A percentile compares a stretch with the other conserved stretches of the same genome.
Evolutionary conservation across 1,140 invertebrate species (phyloP).

Genomic region (Caenorhabditis inopinata): DNA sequence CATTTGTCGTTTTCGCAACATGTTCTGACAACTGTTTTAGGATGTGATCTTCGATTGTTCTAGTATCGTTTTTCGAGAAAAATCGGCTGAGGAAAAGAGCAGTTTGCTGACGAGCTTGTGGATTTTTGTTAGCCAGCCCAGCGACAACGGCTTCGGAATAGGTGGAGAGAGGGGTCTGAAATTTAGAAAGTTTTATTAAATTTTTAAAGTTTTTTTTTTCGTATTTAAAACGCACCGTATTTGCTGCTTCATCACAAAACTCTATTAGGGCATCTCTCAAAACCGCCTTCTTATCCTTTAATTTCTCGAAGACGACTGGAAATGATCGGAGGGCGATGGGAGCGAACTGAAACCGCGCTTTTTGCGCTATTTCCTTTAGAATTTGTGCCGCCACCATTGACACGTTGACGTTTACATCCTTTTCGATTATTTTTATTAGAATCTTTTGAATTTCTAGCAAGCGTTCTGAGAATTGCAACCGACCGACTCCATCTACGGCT

Average conservation of each 20-base stretch:
- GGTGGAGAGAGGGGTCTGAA: neutral
- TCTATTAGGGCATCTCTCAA: neutral
- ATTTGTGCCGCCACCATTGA: neutral
- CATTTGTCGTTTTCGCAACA: neutral
- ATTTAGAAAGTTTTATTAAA: neutral
- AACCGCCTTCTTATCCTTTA: slow-evolving; percentile 30
- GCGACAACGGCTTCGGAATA: neutral
- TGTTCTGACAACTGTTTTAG: neutral
- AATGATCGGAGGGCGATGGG: neutral
- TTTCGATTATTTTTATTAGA: neutral
- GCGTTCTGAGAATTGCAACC: neutral
- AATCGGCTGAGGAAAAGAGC: neutral
- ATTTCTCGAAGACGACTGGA: neutral
- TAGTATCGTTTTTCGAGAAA: slow-evolving; percentile 17
- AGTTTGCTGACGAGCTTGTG: slow-evolving; percentile 17
- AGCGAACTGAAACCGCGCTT: neutral
- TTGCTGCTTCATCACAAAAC: neutral
- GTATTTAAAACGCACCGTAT: neutral
- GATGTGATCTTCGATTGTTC: neutral
- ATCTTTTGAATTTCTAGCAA: neutral
- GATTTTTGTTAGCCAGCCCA: neutral
- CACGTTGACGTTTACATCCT: slow-evolving; percentile 33
- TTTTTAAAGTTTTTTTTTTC: too few relatives aligned
- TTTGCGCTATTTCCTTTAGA: neutral
- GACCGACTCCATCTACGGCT: neutral